Evolutionary conservation across 2,113 vertebrate species (phyloP), one percentile per base, ranked within the genome.

Genomic region (Poicephalus gulielmi): DNA sequence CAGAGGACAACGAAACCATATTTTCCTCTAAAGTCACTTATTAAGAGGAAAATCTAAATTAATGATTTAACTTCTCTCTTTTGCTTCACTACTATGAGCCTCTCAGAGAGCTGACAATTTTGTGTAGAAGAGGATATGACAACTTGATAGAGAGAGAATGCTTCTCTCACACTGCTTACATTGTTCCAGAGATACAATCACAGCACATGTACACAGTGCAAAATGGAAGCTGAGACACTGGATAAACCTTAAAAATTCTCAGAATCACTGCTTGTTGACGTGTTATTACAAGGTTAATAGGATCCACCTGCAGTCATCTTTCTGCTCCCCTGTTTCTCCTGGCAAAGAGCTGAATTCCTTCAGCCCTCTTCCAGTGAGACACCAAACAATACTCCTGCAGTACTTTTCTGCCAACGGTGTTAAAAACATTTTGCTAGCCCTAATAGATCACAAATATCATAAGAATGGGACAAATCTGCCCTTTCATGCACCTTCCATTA

Each of bases 251-350:
- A 46, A 87, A 85, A 83, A 85, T 79, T 90, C 82, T 62, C 62
- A 53, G 85, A 74, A 71, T 73, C 2, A 4, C 66, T 50, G 23
- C n/a, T 83, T 88, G 75, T 95, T 97, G 93, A 96, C 94, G n/a
- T 80, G 73, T 49, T 83, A 41, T 88, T 91, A 27, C 37, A 52
- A 83, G 84, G 88, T 95, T 98, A 97, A 98, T 88, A 87, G 81
- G 85, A 97, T 78, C 85, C 90, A 97, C 96, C 96, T 98, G 96
- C 89, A 63, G 80, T 10, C 68, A 78, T 27, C 30, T 77, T 55
- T 70, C 67, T 30, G 19, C 35, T 74, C 25, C 41, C 43, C 23
- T 5, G 0, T 55, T 94, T 86, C 71, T 91, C 13, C 88, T 77
- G 33, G 64, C n/a, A 94, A 91, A n/a, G 7, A 80, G 6, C 13